phyloP scores from a whole-genome alignment of 2,797 vertebrate genomes.

The Tamandua tetradactyla region DNA sequence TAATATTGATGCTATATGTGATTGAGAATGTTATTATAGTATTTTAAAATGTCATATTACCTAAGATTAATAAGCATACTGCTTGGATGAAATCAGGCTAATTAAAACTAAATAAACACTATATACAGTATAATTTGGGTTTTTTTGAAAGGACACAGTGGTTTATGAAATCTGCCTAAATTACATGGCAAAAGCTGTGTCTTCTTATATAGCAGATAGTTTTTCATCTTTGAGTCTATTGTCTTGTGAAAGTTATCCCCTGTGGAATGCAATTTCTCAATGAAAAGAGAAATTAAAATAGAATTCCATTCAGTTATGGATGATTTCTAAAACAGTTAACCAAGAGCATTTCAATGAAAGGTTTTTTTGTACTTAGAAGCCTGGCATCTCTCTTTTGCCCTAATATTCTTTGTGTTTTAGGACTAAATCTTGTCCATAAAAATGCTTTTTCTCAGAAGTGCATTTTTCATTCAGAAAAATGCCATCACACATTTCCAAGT shows the following conservation, averaged over 20 bases:
- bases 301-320: not conserved
- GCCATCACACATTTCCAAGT: not conserved
- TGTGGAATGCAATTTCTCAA: conserved; percentile 36
- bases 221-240: conserved; percentile 16
- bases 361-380: not conserved
- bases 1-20: conserved; percentile 48
- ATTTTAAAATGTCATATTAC: conserved; percentile 60
- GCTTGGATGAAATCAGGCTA: conserved; percentile 35
- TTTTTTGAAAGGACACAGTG: conserved; percentile 26
- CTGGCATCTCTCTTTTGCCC: not conserved
- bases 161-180: conserved; percentile 45
- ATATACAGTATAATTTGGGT: not conserved
- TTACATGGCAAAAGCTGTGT: not conserved
- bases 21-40: conserved; percentile 47
- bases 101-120: conserved; percentile 20
- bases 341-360: not conserved
- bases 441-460: not conserved
- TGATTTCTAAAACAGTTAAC: conserved; percentile 9
- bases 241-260: conserved; percentile 12
- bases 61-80: conserved; percentile 29
- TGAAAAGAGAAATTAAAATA: conserved; percentile 13
- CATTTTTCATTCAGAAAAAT: conserved; percentile 17
- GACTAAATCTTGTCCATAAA: not conserved
- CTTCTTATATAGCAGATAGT: not conserved
- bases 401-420: not conserved